Percentiles rank a stretch among this genome's conserved stretches.
Evolutionary conservation across 2,113 vertebrate genomes (phyloP).

Genomic region (Alethe diademata): DNA sequence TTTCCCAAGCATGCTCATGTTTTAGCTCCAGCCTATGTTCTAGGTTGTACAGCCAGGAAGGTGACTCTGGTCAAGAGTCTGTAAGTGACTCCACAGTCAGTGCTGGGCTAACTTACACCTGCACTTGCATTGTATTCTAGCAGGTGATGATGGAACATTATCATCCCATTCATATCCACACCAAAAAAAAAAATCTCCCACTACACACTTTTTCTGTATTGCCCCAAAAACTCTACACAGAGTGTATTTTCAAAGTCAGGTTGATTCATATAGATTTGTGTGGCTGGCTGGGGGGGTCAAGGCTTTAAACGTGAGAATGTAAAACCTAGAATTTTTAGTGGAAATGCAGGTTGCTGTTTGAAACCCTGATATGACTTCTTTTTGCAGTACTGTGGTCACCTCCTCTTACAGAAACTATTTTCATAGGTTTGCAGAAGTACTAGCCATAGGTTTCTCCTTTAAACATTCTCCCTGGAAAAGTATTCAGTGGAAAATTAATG

Average conservation of each 20-base stretch:
- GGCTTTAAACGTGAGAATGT: not conserved
- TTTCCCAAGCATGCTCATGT: not conserved
- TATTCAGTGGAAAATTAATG: conserved; percentile 8
- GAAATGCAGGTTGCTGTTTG: not conserved
- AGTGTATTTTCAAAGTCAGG: not conserved
- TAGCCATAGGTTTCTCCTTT: conserved; percentile 2
- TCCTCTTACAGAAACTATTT: not conserved
- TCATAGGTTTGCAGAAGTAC: not conserved
- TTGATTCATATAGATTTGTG: not conserved
- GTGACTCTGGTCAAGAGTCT: not conserved
- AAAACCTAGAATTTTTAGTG: not conserved
- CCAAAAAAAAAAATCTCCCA: not conserved
- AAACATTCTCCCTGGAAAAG: conserved; percentile 24
- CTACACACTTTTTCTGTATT: not conserved
- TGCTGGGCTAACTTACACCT: not conserved
- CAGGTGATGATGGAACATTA: not conserved
- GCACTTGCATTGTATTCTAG: not conserved
- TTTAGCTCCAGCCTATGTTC: not conserved
- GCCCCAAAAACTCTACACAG: not conserved
- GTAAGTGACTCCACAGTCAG: not conserved
- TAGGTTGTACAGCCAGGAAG: not conserved
- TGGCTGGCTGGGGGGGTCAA: not conserved
- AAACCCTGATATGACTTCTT: not conserved
- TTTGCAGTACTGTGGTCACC: not conserved
- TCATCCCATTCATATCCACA: not conserved